These are phyloP conservation scores for Strigamia crassipes DNA, from an alignment of 2,888 invertebrate species.

Conservation along the genomic window DNA sequence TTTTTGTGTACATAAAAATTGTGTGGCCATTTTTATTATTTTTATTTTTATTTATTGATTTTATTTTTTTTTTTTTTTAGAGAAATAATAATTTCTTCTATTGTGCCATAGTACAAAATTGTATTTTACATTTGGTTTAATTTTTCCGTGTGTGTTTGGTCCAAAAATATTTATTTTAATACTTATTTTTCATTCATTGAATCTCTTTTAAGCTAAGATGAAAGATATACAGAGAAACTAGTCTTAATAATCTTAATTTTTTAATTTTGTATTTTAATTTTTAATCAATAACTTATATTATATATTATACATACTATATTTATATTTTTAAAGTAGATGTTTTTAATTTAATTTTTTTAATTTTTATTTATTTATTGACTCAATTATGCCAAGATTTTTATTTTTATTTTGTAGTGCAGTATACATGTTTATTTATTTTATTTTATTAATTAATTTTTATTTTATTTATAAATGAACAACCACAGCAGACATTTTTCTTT, in stretches of 20 bases:
- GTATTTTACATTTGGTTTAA: background rate
- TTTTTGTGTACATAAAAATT: slow-evolving; percentile 25
- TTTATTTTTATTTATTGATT: background rate
- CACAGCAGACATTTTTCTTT: slow-evolving; percentile 7
- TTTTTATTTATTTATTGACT: background rate
- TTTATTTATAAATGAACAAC: background rate
- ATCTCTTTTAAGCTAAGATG: slow-evolving; percentile 9
- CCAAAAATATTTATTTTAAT: slow-evolving; percentile 22
- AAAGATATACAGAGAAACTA: background rate
- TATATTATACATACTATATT: background rate
- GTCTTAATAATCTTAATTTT: background rate
- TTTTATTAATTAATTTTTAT: background rate
- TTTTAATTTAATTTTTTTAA: no score
- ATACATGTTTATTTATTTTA: background rate
- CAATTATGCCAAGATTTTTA: background rate
- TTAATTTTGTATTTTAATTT: background rate
- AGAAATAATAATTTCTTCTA: background rate
- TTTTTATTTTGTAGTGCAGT: background rate
- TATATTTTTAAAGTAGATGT: background rate
- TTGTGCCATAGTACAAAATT: slow-evolving; percentile 39
- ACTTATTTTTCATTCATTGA: slow-evolving; percentile 35
- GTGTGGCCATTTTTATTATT: background rate
- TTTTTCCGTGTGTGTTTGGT: background rate
- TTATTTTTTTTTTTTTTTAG: no score
- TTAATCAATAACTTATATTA: background rate